A percentile compares a stretch with the other conserved stretches of the same genome.
Conservation (phyloP, 92 coral and sea anemone genomes). For the Porites cylindrica region DNA sequence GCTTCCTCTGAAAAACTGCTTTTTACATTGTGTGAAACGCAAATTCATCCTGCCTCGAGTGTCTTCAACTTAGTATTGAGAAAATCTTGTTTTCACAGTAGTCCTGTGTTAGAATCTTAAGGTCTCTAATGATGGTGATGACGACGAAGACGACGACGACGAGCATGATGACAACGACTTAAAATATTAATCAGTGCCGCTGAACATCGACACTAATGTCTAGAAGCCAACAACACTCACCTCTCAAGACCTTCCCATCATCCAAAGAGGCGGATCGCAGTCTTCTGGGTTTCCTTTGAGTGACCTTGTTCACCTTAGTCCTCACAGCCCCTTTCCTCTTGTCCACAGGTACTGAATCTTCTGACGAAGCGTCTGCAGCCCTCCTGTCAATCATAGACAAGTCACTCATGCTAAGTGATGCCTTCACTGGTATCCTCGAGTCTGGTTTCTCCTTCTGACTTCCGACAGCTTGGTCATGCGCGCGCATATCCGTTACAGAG, state of each 20-base stretch:
- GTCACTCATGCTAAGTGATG: slow-evolving; percentile 86
- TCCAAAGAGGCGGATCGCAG: slow-evolving; percentile 89
- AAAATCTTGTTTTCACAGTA: too few relatives aligned
- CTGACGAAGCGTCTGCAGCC: slow-evolving; percentile 73
- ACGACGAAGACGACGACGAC: too few relatives aligned
- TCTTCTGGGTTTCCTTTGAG: slow-evolving; percentile 61
- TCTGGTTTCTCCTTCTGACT: slow-evolving; percentile 42
- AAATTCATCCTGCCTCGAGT: too few relatives aligned
- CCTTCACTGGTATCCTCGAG: slow-evolving; percentile 53
- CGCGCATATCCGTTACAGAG: slow-evolving; percentile 67
- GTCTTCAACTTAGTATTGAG: too few relatives aligned
- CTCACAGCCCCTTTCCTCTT: slow-evolving; percentile 48
- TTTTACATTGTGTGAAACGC: too few relatives aligned
- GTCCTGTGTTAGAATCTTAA: too few relatives aligned
- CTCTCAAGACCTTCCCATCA: slow-evolving; percentile 76
- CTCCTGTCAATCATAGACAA: slow-evolving; percentile 77
- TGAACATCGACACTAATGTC: not conserved
- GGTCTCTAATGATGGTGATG: too few relatives aligned
- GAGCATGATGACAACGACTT: too few relatives aligned
- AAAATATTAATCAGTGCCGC: not conserved
- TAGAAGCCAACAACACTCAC: slow-evolving; percentile 29
- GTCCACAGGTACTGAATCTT: slow-evolving; percentile 68
- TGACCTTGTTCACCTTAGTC: slow-evolving; percentile 42
- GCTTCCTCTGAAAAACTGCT: too few relatives aligned
- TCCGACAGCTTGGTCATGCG: slow-evolving; percentile 41